Conservation (phyloP, 2,113 vertebrate species). For the Centrocercus urophasianus region DNA sequence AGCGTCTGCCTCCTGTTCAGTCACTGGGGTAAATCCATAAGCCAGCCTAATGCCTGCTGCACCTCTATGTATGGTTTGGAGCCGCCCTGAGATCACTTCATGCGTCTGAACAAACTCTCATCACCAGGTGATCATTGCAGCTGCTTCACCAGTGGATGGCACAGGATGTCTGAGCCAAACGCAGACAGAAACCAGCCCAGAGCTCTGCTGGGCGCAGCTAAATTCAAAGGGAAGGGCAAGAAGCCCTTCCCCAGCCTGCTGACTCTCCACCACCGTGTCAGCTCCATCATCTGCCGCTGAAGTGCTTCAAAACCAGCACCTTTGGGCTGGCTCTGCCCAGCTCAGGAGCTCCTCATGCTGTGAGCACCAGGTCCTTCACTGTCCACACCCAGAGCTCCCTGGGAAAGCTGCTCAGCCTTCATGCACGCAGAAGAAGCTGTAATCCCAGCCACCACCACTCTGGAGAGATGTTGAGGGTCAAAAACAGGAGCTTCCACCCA, state of each 20-base stretch:
- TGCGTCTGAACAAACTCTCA: not conserved
- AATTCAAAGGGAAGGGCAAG: not conserved
- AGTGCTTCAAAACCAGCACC: rapidly evolving
- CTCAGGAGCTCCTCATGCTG: not conserved
- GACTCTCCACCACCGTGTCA: not conserved
- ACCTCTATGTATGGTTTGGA: not conserved
- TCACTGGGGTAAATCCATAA: not conserved
- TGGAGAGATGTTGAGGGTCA: not conserved
- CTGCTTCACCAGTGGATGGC: rapidly evolving
- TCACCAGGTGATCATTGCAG: too few relatives aligned
- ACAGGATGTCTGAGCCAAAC: rapidly evolving
- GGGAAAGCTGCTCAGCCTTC: not conserved
- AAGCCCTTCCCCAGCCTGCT: not conserved
- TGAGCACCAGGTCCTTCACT: not conserved
- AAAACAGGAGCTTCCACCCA: too few relatives aligned
- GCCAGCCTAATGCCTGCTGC: rapidly evolving
- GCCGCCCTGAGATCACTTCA: not conserved
- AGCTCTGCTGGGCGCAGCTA: not conserved
- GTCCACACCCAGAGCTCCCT: not conserved
- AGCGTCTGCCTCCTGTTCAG: not conserved
- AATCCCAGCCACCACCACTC: not conserved
- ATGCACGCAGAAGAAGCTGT: too few relatives aligned
- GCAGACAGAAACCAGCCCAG: too few relatives aligned
- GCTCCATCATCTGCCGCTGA: not conserved
- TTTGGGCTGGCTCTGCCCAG: not conserved